Evolutionary conservation across 1,140 invertebrate genomes (phyloP).

Genomic region (Bombus cullumanus): DNA sequence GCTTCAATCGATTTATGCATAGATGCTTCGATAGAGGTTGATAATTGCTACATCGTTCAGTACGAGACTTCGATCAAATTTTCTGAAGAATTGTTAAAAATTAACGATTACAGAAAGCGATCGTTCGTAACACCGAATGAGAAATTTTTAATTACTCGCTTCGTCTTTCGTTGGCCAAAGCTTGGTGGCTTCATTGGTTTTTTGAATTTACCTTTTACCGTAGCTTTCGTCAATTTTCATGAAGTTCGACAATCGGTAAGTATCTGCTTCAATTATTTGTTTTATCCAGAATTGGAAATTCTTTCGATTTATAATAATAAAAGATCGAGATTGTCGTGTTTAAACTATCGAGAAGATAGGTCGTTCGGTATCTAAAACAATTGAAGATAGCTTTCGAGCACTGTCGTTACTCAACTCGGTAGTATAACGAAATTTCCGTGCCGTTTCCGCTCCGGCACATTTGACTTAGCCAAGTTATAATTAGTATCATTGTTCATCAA

Average conservation of each 20-base stretch:
- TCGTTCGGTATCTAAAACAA: not conserved
- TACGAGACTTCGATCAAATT: not conserved
- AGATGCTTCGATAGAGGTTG: not conserved
- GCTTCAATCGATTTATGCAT: not conserved
- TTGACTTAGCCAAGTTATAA: conserved; percentile 6
- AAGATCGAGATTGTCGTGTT: not conserved
- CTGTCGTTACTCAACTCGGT: not conserved
- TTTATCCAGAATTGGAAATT: no score
- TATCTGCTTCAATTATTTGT: no score
- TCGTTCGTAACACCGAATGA: not conserved
- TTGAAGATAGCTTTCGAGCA: not conserved
- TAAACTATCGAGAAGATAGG: not conserved
- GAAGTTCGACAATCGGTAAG: no score
- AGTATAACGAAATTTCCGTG: not conserved
- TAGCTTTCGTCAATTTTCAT: no score
- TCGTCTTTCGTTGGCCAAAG: no score
- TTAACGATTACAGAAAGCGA: not conserved
- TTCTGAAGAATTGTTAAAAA: not conserved
- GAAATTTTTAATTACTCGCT: not conserved
- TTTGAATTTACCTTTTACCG: not conserved
- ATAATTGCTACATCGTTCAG: not conserved
- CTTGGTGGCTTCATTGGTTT: no score
- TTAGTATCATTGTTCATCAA: conserved; percentile 30
- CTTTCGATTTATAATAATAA: no score
- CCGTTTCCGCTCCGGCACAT: not conserved